Base-by-base conservation (phyloP, 2,888 invertebrate genomes). In the Syritta pipiens region DNA sequence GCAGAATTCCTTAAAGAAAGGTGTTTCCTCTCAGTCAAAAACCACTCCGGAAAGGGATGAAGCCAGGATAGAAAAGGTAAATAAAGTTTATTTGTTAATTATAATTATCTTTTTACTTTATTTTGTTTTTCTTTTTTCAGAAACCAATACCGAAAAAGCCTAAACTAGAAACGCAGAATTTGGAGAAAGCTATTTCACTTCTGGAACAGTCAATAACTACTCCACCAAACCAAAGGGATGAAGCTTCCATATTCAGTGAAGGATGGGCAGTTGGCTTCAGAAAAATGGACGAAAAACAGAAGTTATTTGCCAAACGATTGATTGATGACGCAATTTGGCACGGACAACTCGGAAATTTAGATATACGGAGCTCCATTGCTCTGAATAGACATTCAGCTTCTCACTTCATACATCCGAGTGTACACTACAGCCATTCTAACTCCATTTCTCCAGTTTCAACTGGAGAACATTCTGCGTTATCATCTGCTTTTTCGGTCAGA, bases 341-440 rank as follows among this genome's bases (percentile, higher is more conserved):
- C 40, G 30, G 42, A 42, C 57, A 28, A 19, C 42, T 42, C 2
- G 40, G 57, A 57, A 57, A 57, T 42, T 40, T 42, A 30, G 42
- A 30, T 12, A 7, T 4, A 12, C 4, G 10, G 10, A 57, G 57
- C 30, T 42, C 7, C 42, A 19, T 57, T 20, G 20, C n/a, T 28
- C 42, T 42, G 28, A 7, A 57, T n/a, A 57, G 42, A 28, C 30
- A 57, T 30, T 42, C 42, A 28, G 2, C 35, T 53, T 12, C 51
- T 9, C 26, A 55, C 14, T 55, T 37, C n/a, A 37, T 55, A 0
- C 26, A 55, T 53, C 37, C 53, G n/a, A 26, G 37, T 37, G 24
- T 53, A 9, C 37, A 57, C 20, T 40, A 57, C 19, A 57, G 12
- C 42, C 28, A 30, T 57, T 57, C 57, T 28, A 57, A 57, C 57